Evolutionary conservation across 2,113 vertebrate species (phyloP).

Genomic region (Phrynosoma blainvillii): DNA sequence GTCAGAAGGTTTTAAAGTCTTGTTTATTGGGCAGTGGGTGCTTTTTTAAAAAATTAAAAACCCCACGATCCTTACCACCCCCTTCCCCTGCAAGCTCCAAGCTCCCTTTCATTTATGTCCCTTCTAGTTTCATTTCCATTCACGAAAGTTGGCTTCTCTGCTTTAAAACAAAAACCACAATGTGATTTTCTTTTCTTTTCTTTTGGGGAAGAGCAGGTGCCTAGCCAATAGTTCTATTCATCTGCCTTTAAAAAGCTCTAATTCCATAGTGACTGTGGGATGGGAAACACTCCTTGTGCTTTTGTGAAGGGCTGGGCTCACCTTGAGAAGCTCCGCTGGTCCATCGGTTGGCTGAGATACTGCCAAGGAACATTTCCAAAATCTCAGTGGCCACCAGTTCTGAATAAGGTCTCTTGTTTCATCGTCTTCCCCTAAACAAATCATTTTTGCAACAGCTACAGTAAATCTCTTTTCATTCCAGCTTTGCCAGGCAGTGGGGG

Average conservation of each 20-base stretch:
- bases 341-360: neutral
- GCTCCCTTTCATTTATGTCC: constrained; percentile 27
- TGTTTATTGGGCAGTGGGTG: constrained; percentile 33
- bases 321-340: constrained; percentile 2
- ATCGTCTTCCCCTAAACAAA: constrained; percentile 62
- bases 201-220: neutral
- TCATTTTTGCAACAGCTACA: constrained; percentile 46
- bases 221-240: constrained; percentile 57
- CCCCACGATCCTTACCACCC: neutral
- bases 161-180: constrained; percentile 52
- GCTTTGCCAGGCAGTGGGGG: constrained; percentile 26
- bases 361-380: constrained; percentile 66
- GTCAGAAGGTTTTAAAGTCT: constrained; percentile 45
- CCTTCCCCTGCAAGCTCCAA: constrained; percentile 20
- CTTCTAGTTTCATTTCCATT: constrained; percentile 59
- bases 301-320: constrained; percentile 34
- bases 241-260: constrained; percentile 59
- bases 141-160: constrained; percentile 52
- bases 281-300: constrained; percentile 59
- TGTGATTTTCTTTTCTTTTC: constrained; percentile 27
- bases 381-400: constrained; percentile 62
- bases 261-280: constrained; percentile 45
- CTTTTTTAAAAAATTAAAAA: no score
- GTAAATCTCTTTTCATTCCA: constrained; percentile 58
- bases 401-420: constrained; percentile 64